phyloP scores from a whole-genome alignment of 2,797 vertebrate species.

The Oreortyx pictus region DNA sequence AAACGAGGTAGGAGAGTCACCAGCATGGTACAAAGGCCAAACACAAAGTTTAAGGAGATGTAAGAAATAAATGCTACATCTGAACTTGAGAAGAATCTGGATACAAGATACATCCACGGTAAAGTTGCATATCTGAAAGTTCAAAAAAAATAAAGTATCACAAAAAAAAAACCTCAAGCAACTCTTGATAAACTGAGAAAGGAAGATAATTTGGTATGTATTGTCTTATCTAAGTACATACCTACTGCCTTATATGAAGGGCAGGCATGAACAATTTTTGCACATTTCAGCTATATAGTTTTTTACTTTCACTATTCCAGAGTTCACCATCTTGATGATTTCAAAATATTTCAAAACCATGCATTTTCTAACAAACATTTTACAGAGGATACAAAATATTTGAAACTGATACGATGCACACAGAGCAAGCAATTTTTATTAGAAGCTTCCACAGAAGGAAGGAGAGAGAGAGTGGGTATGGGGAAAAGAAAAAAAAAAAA shows the following conservation, averaged over 20 bases:
- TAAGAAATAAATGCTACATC: constrained; percentile 78
- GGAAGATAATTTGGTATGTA: rapidly evolving
- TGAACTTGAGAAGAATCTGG: constrained; percentile 76
- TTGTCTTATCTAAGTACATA: neutral
- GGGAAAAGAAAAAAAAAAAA: rapidly evolving
- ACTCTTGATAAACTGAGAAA: neutral
- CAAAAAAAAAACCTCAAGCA: neutral
- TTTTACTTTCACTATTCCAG: neutral
- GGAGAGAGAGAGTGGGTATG: too few relatives aligned
- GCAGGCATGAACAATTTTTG: neutral
- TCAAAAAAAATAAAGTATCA: neutral
- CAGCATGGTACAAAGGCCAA: constrained; percentile 79
- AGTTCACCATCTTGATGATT: neutral
- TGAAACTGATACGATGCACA: neutral
- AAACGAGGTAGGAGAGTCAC: constrained; percentile 76
- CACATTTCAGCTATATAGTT: neutral
- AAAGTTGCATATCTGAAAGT: constrained; percentile 75
- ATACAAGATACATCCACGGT: constrained; percentile 78
- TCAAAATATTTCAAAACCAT: neutral
- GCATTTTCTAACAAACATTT: neutral
- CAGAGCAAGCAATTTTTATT: neutral
- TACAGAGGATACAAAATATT: neutral
- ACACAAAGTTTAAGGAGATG: constrained; percentile 79
- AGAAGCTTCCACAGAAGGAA: neutral
- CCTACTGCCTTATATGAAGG: neutral